phyloP scores from a whole-genome alignment of 2,113 vertebrate genomes.

The pig (Sus scrofa) region DNA sequence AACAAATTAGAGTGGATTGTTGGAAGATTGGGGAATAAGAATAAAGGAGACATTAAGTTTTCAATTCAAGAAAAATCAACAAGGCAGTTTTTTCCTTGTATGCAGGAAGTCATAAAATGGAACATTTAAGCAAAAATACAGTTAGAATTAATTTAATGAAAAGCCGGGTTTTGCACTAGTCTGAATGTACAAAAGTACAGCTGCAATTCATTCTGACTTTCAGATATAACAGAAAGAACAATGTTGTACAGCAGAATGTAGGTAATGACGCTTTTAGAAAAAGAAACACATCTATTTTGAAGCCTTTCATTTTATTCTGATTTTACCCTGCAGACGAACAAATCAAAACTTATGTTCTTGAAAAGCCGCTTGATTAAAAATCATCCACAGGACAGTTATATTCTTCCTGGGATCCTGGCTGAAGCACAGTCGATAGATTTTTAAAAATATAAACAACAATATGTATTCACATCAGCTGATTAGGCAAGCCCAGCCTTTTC shows the following conservation, averaged over 20 bases:
- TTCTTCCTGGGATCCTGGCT: constrained; percentile 59
- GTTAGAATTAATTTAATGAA: constrained; percentile 70
- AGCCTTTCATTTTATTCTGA: constrained; percentile 72
- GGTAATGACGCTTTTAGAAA: constrained; percentile 75
- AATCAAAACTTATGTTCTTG: constrained; percentile 70
- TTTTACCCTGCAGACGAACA: constrained; percentile 61
- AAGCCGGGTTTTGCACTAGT: not conserved
- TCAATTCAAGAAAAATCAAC: constrained; percentile 15
- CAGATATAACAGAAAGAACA: constrained; percentile 23
- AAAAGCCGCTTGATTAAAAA: constrained; percentile 70
- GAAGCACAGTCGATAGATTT: constrained; percentile 72
- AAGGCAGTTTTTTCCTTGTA: not conserved
- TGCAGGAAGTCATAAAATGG: not conserved
- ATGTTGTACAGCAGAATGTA: constrained; percentile 50
- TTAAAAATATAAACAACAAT: constrained; percentile 75
- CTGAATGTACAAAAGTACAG: constrained; percentile 39
- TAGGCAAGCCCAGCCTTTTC: constrained; percentile 58
- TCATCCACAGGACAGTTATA: not conserved
- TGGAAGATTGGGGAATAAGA: not conserved
- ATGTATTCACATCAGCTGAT: constrained; percentile 81
- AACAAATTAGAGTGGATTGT: constrained; percentile 8
- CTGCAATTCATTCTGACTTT: constrained; percentile 48
- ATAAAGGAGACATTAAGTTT: not conserved
- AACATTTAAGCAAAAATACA: constrained; percentile 46
- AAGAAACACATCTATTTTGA: constrained; percentile 64